A percentile compares a stretch with the other conserved stretches of the same genome.
Evolutionary conservation across 2,797 vertebrate species (phyloP).

Genomic region (Coranthus polyacanthus): DNA sequence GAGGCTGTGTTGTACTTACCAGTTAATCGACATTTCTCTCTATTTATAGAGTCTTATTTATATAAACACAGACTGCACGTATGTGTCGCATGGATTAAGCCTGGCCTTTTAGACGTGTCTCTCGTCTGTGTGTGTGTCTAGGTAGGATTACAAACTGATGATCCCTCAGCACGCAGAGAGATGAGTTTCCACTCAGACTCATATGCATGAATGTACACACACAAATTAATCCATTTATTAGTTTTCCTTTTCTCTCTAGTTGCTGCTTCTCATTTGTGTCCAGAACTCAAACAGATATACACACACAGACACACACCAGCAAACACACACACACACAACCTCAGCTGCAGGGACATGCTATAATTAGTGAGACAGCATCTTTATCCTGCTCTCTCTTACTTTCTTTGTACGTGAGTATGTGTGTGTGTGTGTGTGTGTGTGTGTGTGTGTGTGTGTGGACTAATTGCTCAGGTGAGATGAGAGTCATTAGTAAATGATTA

Average conservation of each 20-base stretch:
- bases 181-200: constrained; percentile 60
- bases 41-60: constrained; percentile 37
- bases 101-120: constrained; percentile 32
- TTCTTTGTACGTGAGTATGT: constrained; percentile 34
- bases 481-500: constrained; percentile 80
- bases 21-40: constrained; percentile 3
- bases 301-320: constrained; percentile 15
- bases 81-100: constrained; percentile 58
- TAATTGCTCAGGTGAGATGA: constrained; percentile 76
- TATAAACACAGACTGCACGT: constrained; percentile 12
- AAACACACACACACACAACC: constrained; percentile 42
- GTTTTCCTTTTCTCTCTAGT: background rate
- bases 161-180: constrained; percentile 70
- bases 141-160: constrained; percentile 75
- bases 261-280: background rate
- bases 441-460: constrained; percentile 29
- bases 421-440: no score
- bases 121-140: constrained; percentile 33
- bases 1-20: background rate
- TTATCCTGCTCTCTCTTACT: constrained; percentile 44
- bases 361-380: constrained; percentile 79
- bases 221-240: constrained; percentile 2
- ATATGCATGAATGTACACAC: constrained; percentile 7
- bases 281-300: background rate
- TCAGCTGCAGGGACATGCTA: constrained; percentile 73